Evolutionary conservation across 1,140 invertebrate species (phyloP), one percentile per base, ranked within the genome.

Genomic region (Neoseiulus cucumeris): DNA sequence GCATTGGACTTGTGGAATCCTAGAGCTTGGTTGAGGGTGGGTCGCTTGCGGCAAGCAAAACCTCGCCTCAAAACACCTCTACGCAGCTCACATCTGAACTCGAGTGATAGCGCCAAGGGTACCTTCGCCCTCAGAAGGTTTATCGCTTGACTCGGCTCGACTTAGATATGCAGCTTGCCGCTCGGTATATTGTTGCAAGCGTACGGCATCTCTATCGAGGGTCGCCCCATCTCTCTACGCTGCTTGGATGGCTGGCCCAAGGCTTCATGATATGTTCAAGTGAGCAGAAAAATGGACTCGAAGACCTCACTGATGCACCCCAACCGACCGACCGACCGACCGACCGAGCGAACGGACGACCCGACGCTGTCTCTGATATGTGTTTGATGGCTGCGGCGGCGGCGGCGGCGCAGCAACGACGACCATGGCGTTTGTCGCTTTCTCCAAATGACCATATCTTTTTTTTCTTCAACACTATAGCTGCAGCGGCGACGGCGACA

Each of bases 381-480:
- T 59, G 51, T 59, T 59, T 25, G 22, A 59, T 59, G 51, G 51
- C 14, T 33, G 14, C 51, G 22, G 2, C 25, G 33, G 33, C 51
- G 25, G 25, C 14, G 51, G 9, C 45, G 1, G 25, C 51, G 22
- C 14, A 5, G 22, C 22, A 59, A 25, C 51, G 25, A 29, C 51
- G 33, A 59, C n/a, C 25, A 33, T 59, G 51, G 51, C 51, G 51
- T 33, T 59, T 59, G 51, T 25, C 51, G 25, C 14, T 59, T 25
- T 59, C 51, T 39, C 33, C 33, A 59, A 59, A 59, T 59, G 51
- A 59, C 51, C 51, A 25, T 33, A 59, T 59, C 51, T 59, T 20
- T 20, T 33, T 59, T 59, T 14, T 17, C 25, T 14, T 14, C 51
- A 59, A 59, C 25, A 59, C 51, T 59, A 18, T 25, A 17, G 14